Percentiles rank a stretch among this genome's conserved stretches.
Evolutionary conservation across 1,140 invertebrate species (phyloP).

Genomic region (Battus philenor): DNA sequence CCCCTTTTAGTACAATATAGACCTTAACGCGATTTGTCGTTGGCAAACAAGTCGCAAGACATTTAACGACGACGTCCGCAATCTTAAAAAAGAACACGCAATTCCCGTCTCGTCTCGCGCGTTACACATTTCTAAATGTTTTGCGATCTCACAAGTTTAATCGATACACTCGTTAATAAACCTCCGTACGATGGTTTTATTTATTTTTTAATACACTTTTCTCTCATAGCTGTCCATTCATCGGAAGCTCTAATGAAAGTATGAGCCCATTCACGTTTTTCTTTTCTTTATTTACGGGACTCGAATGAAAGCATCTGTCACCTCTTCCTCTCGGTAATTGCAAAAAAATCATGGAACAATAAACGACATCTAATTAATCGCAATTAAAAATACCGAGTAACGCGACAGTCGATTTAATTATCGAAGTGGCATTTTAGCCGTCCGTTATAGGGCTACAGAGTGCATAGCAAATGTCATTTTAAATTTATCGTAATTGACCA

Average conservation of each 20-base stretch:
- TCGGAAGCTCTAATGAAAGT: constrained; percentile 9
- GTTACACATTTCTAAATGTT: constrained; percentile 10
- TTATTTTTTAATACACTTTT: background rate
- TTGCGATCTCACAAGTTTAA: background rate
- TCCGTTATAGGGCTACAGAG: background rate
- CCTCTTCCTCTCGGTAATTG: constrained; percentile 6
- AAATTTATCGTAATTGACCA: constrained; percentile 4
- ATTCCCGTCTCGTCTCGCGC: background rate
- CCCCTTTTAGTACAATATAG: background rate
- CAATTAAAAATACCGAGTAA: constrained; percentile 12
- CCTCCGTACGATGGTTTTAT: background rate
- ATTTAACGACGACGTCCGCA: background rate
- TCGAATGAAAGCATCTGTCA: constrained; percentile 13
- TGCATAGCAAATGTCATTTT: constrained; percentile 13
- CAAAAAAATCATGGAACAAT: constrained; percentile 12
- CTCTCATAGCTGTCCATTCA: constrained; percentile 11
- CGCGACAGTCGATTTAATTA: constrained; percentile 9
- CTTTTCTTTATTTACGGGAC: constrained; percentile 2
- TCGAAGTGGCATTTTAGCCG: constrained; percentile 3
- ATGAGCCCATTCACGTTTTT: constrained; percentile 8
- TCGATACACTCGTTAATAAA: constrained; percentile 4
- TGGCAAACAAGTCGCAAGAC: background rate
- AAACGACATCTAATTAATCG: constrained; percentile 9
- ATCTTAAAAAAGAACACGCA: background rate
- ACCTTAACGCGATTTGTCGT: constrained; percentile 5